phyloP scores from a whole-genome alignment of 2,113 vertebrate genomes.

The Passer montanus region DNA sequence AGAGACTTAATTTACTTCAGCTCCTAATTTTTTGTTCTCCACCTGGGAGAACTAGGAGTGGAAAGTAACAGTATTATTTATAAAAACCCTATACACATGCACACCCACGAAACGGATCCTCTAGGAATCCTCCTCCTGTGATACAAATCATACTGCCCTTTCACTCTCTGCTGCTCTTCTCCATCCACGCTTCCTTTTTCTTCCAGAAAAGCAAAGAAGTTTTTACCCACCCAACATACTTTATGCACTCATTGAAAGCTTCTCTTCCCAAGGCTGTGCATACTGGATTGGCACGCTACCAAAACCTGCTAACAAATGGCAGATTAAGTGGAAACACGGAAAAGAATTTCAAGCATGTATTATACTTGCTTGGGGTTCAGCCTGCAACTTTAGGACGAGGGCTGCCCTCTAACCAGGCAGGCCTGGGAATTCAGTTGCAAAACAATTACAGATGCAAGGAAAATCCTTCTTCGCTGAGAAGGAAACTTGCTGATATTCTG shows the following conservation, averaged over 20 bases:
- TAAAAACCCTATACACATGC: background rate
- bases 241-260: background rate
- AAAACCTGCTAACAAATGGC: constrained; percentile 54
- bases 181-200: rapidly evolving
- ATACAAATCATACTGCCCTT: background rate
- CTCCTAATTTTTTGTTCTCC: background rate
- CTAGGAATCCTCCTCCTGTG: background rate
- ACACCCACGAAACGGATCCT: background rate
- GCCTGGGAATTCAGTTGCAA: constrained; percentile 51
- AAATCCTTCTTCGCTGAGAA: constrained; percentile 38
- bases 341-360: constrained; percentile 72
- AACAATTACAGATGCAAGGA: constrained; percentile 30
- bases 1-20: background rate
- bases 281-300: background rate
- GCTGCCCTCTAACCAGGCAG: constrained; percentile 16
- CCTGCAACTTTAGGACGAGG: background rate
- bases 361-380: constrained; percentile 44
- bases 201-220: background rate
- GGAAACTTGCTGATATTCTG: background rate
- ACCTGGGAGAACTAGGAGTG: background rate
- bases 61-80: background rate
- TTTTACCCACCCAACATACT: background rate
- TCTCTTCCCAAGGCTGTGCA: constrained; percentile 7
- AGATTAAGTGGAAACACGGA: constrained; percentile 65
- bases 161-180: background rate